Base-by-base conservation (phyloP, 2,113 vertebrate species). In the Dendrocopos noguchii region DNA sequence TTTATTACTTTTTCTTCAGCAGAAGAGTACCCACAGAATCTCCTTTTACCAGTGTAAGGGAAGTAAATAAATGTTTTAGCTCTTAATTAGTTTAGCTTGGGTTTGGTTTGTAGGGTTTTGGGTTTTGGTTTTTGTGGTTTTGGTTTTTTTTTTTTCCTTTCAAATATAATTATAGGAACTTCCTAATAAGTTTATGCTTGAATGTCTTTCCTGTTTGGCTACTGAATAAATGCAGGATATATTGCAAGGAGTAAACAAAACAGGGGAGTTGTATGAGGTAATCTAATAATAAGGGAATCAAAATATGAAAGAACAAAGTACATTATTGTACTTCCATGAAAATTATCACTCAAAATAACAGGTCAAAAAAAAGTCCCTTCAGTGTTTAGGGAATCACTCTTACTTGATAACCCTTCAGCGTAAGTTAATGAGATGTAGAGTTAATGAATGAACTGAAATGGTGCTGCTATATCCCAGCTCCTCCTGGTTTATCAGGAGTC, bases 341-440 rank as follows among this genome's bases (percentile, higher is more conserved):
- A 75, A 63, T 31, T 77, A 61, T 64, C 24, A 44, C 8, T 47
- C 18, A 80, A 74, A 77, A 52, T 50, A 77, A 56, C 19, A 50
- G 6, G 29, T 44, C 6, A 53, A 80, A 4, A 33, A 76, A 53
- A 44, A 28, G 15, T 24, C 17, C 27, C 56, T 61, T 90, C 28
- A 46, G 20, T 65, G 87, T 28, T 53, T 10, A 63, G 24, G 47
- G 12, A 44, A 64, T 34, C 4, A 15, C 5, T 79, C 72, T 25
- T 33, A 39, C 72, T 24, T n/a, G 3, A 55, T 63, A 73, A 31
- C 5, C 4, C 47, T 64, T 61, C 6, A 29, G 15, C 1, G 0
- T 64, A 64, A 57, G 1, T 39, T 73, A 82, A 78, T 67, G 29
- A 67, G 34, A 57, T 33, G 14, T 57, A 67, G 47, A 19, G 6